Conservation (phyloP, 2,888 invertebrate genomes). For the Malthinus flaveolus region DNA sequence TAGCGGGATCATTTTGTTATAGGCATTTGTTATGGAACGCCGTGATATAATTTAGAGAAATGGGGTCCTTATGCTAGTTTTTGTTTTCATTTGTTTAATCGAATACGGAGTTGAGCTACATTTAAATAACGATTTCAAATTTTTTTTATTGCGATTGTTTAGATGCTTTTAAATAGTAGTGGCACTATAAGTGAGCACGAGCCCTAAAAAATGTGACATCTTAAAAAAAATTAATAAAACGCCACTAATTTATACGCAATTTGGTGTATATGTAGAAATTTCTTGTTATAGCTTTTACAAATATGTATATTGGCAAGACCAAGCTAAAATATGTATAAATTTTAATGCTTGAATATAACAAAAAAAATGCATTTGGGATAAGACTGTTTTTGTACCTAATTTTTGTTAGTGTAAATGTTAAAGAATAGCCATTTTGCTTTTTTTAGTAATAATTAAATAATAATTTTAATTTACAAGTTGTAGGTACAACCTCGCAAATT, state of each 20-base stretch:
- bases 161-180: background rate
- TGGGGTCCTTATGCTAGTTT: too few species aligned
- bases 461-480: too few species aligned
- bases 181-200: background rate
- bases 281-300: background rate
- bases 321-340: background rate
- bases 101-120: background rate
- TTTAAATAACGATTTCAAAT: background rate
- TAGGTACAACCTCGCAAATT: too few species aligned
- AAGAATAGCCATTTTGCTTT: too few species aligned
- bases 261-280: background rate
- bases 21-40: too few species aligned
- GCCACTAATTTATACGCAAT: conserved; percentile 1
- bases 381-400: conserved; percentile 1
- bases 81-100: too few species aligned
- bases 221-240: too few species aligned
- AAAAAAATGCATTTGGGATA: background rate
- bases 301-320: background rate
- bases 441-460: too few species aligned
- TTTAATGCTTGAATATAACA: background rate
- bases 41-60: too few species aligned
- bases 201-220: background rate
- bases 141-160: background rate
- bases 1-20: too few species aligned
- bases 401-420: too few species aligned